Conservation (phyloP, 2,797 vertebrate species). For the Nyctibius grandis region DNA sequence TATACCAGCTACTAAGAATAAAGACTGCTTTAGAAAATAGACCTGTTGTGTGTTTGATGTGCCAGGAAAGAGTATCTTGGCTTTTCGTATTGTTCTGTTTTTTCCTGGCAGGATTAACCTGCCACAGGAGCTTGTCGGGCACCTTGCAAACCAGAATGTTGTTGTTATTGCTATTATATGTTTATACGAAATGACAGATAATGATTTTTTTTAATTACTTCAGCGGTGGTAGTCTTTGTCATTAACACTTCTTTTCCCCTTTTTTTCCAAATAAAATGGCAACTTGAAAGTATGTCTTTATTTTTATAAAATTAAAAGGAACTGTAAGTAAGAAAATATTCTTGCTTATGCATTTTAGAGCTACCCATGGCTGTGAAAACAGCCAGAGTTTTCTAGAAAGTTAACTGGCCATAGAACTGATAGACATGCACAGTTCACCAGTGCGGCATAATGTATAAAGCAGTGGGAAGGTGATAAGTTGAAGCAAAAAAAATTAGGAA, state of each 20-base stretch:
- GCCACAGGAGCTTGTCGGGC: not conserved
- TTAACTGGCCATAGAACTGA: not conserved
- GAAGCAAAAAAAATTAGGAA: not conserved
- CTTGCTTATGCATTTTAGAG: not conserved
- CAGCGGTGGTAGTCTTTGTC: not conserved
- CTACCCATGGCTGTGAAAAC: not conserved
- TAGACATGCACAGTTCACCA: not conserved
- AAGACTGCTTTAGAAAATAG: not conserved
- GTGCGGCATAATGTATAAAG: not conserved
- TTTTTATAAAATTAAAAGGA: not conserved
- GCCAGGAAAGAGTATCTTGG: not conserved
- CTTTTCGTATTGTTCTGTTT: not conserved
- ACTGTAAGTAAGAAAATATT: not conserved
- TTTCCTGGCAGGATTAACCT: not conserved
- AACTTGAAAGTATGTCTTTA: not conserved
- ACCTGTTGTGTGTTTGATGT: not conserved
- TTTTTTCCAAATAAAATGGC: not conserved
- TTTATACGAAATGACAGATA: not conserved
- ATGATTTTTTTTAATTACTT: not conserved
- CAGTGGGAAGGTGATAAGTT: not conserved
- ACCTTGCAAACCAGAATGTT: slow-evolving; percentile 9
- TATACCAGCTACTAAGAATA: not conserved
- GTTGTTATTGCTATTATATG: not conserved
- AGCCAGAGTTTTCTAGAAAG: not conserved
- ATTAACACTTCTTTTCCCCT: not conserved